A percentile compares a stretch with the other conserved stretches of the same genome.
Evolutionary conservation across 2,888 invertebrate species (phyloP).

Genomic region (Odontothrips loti): DNA sequence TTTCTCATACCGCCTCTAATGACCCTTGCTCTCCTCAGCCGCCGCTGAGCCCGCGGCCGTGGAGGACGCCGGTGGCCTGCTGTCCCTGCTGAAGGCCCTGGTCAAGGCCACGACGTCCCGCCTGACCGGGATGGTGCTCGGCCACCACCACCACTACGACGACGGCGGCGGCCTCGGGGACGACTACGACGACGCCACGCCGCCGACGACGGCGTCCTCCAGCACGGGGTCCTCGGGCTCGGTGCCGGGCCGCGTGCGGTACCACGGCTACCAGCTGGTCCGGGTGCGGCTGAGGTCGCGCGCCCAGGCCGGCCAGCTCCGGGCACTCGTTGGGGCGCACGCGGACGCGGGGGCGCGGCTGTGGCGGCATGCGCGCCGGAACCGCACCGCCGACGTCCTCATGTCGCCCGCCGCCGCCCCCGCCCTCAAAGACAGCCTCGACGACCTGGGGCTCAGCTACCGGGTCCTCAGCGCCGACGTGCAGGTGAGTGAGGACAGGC

Average conservation of each 20-base stretch:
- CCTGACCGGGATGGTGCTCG: not conserved
- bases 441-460: slow-evolving; percentile 3
- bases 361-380: not conserved
- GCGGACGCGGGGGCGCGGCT: not conserved
- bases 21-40: not conserved
- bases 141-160: not conserved
- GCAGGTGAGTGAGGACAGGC: not conserved
- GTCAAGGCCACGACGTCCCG: not conserved
- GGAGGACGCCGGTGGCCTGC: not conserved
- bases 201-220: not conserved
- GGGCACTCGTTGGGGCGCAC: not conserved
- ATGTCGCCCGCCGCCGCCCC: not conserved
- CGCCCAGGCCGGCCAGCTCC: not conserved
- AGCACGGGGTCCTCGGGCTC: not conserved
- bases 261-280: slow-evolving; percentile 12
- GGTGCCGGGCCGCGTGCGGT: not conserved
- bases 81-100: not conserved
- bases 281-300: not conserved
- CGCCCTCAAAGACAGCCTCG: not conserved
- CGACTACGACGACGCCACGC: not conserved
- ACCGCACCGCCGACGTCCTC: not conserved
- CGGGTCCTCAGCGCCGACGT: not conserved
- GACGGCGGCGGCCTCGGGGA: not conserved
- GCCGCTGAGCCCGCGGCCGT: not conserved
- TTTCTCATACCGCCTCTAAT: too few relatives aligned